Conservation (phyloP, 2,113 vertebrate genomes). For the Sceloporus tristichus region DNA sequence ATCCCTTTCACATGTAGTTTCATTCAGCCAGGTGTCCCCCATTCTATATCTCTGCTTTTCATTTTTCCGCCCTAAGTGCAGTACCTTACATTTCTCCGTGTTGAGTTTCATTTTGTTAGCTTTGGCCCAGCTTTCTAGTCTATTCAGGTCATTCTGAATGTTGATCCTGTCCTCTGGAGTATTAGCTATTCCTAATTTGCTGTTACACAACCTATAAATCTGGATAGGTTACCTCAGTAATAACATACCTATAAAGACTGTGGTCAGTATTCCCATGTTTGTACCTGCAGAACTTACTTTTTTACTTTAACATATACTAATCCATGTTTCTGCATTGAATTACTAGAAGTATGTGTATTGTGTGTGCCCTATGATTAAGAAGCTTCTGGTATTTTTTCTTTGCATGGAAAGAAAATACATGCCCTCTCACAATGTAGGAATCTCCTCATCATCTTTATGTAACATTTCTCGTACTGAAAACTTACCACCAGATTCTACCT, state of each 20-base stretch:
- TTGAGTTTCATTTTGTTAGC: no score
- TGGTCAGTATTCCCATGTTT: neutral
- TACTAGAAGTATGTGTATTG: neutral
- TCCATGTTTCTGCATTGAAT: neutral
- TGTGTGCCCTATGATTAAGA: neutral
- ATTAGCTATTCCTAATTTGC: neutral
- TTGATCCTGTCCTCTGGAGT: no score
- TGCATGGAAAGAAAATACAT: neutral
- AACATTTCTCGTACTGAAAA: neutral
- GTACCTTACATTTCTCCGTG: no score
- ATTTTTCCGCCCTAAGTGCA: no score
- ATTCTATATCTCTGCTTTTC: no score
- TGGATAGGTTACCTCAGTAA: neutral
- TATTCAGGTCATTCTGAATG: no score
- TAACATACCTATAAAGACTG: neutral
- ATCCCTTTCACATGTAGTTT: no score
- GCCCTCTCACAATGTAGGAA: neutral
- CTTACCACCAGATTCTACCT: neutral
- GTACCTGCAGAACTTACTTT: neutral
- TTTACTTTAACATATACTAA: neutral
- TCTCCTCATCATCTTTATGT: neutral
- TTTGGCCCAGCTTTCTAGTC: no score
- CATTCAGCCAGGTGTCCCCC: no score
- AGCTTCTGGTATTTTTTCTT: neutral
- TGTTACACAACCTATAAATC: neutral